Evolutionary conservation across 2,113 vertebrate genomes (phyloP).

Genomic region (Polyodon spathula): DNA sequence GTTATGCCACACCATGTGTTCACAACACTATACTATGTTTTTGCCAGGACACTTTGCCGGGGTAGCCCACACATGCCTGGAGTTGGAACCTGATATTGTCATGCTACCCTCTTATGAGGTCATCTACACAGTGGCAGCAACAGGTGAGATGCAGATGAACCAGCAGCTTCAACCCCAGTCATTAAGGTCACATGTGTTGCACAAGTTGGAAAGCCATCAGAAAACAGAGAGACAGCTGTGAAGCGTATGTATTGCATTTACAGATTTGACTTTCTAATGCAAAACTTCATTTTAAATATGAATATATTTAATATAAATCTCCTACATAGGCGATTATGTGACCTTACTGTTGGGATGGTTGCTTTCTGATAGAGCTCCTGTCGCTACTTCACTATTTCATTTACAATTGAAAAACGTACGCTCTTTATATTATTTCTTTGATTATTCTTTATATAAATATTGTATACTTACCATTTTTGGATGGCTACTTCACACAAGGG

Average conservation of each 20-base stretch:
- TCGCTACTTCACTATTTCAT: too few species aligned
- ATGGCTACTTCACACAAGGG: too few species aligned
- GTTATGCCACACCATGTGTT: too few species aligned
- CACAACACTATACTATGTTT: too few species aligned
- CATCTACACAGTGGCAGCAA: slow-evolving; percentile 3
- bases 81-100: neutral
- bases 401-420: too few species aligned
- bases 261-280: neutral
- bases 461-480: too few species aligned
- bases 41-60: neutral
- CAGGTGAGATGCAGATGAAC: neutral
- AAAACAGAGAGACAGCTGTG: neutral
- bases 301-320: too few species aligned
- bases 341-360: too few species aligned
- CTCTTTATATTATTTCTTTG: too few species aligned
- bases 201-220: neutral
- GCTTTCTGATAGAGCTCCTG: too few species aligned
- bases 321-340: too few species aligned
- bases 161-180: neutral
- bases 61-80: neutral
- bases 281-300: neutral
- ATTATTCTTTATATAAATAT: too few species aligned
- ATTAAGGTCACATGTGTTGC: neutral
- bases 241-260: neutral
- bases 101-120: neutral